A percentile compares a stretch with the other conserved stretches of the same genome.
These are phyloP conservation scores for Gymnosoma rotundatum DNA, from an alignment of 2,888 invertebrate genomes.

Conservation along the genomic window DNA sequence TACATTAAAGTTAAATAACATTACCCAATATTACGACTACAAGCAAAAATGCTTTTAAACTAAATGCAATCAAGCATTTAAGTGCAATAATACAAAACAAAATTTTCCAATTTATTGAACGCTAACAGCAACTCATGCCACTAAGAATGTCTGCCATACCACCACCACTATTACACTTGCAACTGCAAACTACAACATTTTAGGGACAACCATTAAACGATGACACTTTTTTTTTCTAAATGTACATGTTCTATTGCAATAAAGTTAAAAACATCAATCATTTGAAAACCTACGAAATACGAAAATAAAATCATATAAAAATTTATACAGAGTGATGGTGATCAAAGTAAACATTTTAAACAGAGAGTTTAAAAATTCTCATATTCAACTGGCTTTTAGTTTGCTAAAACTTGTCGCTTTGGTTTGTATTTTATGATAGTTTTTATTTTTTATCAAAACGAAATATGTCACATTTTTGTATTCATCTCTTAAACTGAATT, in stretches of 20 bases:
- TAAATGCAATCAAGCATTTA: slow-evolving; percentile 72
- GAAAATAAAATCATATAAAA: slow-evolving; percentile 36
- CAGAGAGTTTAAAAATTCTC: too few species aligned
- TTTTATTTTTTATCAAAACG: too few species aligned
- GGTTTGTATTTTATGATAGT: too few species aligned
- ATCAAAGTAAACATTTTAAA: slow-evolving; percentile 13
- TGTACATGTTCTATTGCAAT: background rate
- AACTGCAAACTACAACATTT: slow-evolving; percentile 15
- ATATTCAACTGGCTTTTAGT: too few species aligned
- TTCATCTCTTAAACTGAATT: too few species aligned
- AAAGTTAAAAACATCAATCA: slow-evolving; percentile 59
- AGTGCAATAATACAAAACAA: slow-evolving; percentile 72
- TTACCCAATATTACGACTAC: slow-evolving; percentile 57
- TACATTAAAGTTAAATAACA: slow-evolving; percentile 60
- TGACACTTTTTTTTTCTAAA: slow-evolving; percentile 4
- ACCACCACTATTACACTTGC: slow-evolving; percentile 62
- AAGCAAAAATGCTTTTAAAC: slow-evolving; percentile 71
- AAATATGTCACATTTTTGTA: too few species aligned
- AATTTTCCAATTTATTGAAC: slow-evolving; percentile 80
- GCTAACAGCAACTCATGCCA: slow-evolving; percentile 61
- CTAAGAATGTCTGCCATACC: slow-evolving; percentile 69
- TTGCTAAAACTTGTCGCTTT: too few species aligned
- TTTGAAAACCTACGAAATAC: slow-evolving; percentile 48
- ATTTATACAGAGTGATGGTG: background rate
- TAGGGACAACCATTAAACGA: slow-evolving; percentile 52